Base-by-base conservation (phyloP, 2,888 invertebrate genomes). In the Conistra vaccinii region DNA sequence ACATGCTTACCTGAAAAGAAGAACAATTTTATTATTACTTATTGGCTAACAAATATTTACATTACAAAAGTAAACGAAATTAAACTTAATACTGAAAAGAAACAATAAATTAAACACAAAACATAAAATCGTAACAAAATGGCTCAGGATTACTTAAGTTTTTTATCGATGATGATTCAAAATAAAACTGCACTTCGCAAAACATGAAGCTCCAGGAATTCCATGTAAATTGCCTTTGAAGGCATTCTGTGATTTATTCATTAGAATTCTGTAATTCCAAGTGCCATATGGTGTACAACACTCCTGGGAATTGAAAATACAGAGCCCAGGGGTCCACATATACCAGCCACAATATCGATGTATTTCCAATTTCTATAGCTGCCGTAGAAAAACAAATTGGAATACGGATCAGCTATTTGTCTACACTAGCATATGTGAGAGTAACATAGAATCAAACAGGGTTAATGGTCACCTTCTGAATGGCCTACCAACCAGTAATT, bases 1-100 rank as follows among this genome's bases (percentile, higher is more conserved):
- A 70, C 20, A 63, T 65, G 65, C 83, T 85, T 83, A 83, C 83
- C 87, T 87, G 87, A 42, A 85, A 85, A 77, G 12, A 70, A 65
- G 55, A 71, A 60, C 7, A 62, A 45, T 65, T n/a, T 32, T 32
- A 55, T 71, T 32, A 35, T 45, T 57, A 48, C 23, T 23, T 48
- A 72, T 73, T 76, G 63, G 53, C 32, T 14, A 9, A 42, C 35
- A 35, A 39, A 70, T 62, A 82, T 20, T 45, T 53, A 55, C 23
- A 51, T 55, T 12, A 61, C 14, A 26, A 63, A 63, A 45, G 32
- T 57, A 65, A 61, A 45, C 42, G 23, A 65, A 60, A 69, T 66
- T 20, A 63, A 9, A 32, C 5, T 48, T 17, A 53, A 51, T 32
- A 65, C 45, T 63, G n/a, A 48, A 45, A 35, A 5, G 35, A 42